These are phyloP conservation scores for Melanotaenia pygmaea DNA, from an alignment of 2,797 vertebrate genomes.

Conservation along the genomic window DNA sequence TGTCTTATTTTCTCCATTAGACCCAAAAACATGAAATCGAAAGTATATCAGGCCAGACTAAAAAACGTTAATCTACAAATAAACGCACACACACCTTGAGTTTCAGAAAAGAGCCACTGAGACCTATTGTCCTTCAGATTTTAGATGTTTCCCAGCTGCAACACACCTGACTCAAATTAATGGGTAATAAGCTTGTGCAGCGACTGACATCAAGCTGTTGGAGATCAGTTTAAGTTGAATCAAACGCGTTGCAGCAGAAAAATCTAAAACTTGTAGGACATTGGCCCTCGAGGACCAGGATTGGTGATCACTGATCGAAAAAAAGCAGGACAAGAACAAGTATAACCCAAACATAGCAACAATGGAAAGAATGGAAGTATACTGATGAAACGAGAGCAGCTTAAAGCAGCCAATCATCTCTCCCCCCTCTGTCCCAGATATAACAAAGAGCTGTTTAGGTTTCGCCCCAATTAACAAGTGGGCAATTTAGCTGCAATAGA, in stretches of 20 bases:
- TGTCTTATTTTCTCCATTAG: neutral
- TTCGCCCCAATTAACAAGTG: slow-evolving; percentile 67
- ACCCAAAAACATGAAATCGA: neutral
- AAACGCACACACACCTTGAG: neutral
- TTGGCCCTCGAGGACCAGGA: neutral
- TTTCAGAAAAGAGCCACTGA: too few relatives aligned
- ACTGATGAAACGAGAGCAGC: slow-evolving; percentile 49
- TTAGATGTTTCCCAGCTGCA: slow-evolving; percentile 27
- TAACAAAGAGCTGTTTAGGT: slow-evolving; percentile 55
- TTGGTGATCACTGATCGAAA: neutral
- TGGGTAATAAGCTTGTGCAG: neutral
- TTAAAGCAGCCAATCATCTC: slow-evolving; percentile 44
- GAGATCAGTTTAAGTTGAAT: neutral
- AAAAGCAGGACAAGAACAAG: slow-evolving; percentile 40
- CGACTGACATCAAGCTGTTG: neutral
- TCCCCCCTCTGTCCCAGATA: slow-evolving; percentile 49
- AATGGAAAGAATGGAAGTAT: slow-evolving; percentile 29
- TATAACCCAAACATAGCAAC: slow-evolving; percentile 45
- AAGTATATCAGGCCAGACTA: neutral
- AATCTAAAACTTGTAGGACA: neutral
- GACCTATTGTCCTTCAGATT: neutral
- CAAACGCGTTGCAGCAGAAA: neutral
- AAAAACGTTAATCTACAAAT: neutral
- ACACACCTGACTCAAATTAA: slow-evolving; percentile 13
- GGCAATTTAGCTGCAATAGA: slow-evolving; percentile 50